A percentile compares a stretch with the other conserved stretches of the same genome.
phyloP scores from a whole-genome alignment of 37 sponge, comb jelly and placozoan genomes.

The Halisarca cf. caerulea region DNA sequence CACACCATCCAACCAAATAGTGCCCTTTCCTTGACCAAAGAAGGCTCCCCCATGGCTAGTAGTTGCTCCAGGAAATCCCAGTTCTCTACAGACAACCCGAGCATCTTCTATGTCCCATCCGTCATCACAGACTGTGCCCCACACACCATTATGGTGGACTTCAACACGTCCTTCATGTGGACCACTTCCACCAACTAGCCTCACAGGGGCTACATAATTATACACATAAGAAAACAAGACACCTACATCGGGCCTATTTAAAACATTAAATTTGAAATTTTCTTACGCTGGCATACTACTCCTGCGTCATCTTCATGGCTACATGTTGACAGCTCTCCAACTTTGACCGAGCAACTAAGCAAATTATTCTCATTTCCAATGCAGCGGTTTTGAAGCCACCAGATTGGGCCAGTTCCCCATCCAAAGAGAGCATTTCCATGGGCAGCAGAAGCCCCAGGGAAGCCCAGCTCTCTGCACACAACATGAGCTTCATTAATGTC shows the following conservation, averaged over 20 bases:
- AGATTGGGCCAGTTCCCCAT: not conserved
- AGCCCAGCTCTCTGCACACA: conserved; percentile 37
- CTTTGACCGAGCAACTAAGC: not conserved
- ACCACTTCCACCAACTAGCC: conserved; percentile 1
- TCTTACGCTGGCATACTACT: not conserved
- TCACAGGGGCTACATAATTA: not conserved
- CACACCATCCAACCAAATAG: conserved; percentile 35
- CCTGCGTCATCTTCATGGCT: conserved; percentile 24
- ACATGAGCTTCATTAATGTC: conserved; percentile 24
- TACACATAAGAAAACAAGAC: no score
- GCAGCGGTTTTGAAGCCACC: conserved; percentile 12
- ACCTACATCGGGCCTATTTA: no score
- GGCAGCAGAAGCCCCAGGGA: not conserved
- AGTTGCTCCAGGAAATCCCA: conserved; percentile 23
- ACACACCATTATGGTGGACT: conserved; percentile 16
- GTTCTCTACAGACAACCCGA: conserved; percentile 37
- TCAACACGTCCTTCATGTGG: conserved; percentile 47
- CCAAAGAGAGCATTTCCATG: conserved; percentile 9
- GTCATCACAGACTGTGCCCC: conserved; percentile 51
- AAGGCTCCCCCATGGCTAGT: not conserved
- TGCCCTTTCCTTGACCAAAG: conserved; percentile 30
- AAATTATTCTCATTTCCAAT: conserved; percentile 14
- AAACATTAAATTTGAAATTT: no score
- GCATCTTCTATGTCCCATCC: conserved; percentile 38
- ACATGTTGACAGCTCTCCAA: not conserved